Conservation (phyloP, 2,888 invertebrate species). For the Glomeris marginata region DNA sequence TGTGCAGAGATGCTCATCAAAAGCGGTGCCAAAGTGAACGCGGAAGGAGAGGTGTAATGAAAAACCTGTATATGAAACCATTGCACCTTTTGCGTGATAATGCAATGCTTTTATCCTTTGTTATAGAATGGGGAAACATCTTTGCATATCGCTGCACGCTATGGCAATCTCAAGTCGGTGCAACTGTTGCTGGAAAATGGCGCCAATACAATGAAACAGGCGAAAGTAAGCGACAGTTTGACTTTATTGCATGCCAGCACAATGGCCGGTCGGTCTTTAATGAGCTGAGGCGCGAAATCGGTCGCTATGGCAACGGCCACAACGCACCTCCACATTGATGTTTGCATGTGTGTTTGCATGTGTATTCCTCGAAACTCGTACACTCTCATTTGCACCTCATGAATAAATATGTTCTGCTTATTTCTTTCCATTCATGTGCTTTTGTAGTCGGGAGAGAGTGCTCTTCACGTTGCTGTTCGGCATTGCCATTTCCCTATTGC, state of each 20-base stretch:
- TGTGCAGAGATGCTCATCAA: slow-evolving; percentile 96
- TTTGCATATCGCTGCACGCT: slow-evolving; percentile 85
- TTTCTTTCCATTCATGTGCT: slow-evolving; percentile 5
- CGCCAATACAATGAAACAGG: slow-evolving; percentile 80
- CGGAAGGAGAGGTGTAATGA: slow-evolving; percentile 58
- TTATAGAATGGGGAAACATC: slow-evolving; percentile 75
- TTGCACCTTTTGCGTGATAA: background rate
- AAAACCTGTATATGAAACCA: background rate
- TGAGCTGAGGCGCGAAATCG: too few species aligned
- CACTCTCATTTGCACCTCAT: background rate
- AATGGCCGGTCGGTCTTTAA: too few species aligned
- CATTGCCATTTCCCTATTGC: slow-evolving; percentile 59
- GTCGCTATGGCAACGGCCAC: too few species aligned
- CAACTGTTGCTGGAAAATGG: slow-evolving; percentile 78
- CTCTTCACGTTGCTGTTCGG: slow-evolving; percentile 84
- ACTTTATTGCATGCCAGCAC: too few species aligned
- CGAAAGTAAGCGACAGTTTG: slow-evolving; percentile 47
- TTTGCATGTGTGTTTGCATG: background rate
- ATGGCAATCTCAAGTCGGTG: slow-evolving; percentile 76
- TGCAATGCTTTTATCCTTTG: slow-evolving; percentile 9
- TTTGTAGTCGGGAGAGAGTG: slow-evolving; percentile 76
- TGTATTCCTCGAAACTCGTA: background rate
- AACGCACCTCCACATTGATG: background rate
- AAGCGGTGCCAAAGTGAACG: slow-evolving; percentile 92
- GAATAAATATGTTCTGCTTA: background rate